Percentiles rank a stretch among this genome's conserved stretches.
These are phyloP conservation scores for Babyrousa celebensis DNA, from an alignment of 2,797 vertebrate species.

Conservation along the genomic window DNA sequence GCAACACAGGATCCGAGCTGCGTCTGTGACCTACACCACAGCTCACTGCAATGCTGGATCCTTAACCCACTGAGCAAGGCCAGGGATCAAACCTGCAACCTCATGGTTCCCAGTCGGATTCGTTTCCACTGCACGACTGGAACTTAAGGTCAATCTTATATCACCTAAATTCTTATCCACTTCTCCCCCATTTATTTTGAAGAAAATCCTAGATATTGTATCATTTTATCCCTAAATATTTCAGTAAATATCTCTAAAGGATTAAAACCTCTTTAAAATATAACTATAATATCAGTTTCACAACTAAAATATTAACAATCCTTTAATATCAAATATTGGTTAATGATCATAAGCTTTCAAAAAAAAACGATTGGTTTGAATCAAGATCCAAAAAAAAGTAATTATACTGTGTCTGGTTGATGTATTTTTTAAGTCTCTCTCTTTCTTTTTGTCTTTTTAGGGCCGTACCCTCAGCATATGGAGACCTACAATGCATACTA, in stretches of 20 bases:
- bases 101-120: no score
- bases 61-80: no score
- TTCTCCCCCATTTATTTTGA: conserved; percentile 60
- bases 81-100: no score
- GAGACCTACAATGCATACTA: no score
- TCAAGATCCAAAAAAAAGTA: conserved; percentile 54
- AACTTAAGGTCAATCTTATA: not conserved
- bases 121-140: no score
- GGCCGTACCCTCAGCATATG: no score
- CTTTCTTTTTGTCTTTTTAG: not conserved
- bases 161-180: conserved; percentile 28
- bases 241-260: conserved; percentile 56
- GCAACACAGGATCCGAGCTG: no score
- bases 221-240: conserved; percentile 71
- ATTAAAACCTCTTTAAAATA: conserved; percentile 41
- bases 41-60: no score
- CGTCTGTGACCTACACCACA: no score
- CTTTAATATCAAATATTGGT: conserved; percentile 37
- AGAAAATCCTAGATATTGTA: conserved; percentile 47
- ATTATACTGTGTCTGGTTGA: conserved; percentile 14
- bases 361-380: conserved; percentile 2
- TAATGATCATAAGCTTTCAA: not conserved
- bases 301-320: conserved; percentile 60
- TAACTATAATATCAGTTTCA: conserved; percentile 60
- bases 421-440: not conserved